phyloP scores from a whole-genome alignment of 2,888 invertebrate species.

The Apotomis turbidana region DNA sequence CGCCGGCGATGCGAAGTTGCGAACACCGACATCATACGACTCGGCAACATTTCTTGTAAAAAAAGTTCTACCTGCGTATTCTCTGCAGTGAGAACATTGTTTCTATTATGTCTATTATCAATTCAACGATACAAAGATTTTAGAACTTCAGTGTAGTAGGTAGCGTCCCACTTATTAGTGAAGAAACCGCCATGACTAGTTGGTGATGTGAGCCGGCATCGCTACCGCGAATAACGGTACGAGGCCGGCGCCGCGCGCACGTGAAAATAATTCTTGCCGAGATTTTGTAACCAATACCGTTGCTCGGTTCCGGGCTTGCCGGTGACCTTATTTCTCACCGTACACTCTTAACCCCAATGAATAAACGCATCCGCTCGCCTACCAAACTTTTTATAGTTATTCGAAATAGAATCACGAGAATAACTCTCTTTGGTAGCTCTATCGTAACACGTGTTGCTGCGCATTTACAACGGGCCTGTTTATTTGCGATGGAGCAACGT shows the following conservation, averaged over 20 bases:
- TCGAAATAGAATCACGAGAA: constrained; percentile 20
- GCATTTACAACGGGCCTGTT: constrained; percentile 20
- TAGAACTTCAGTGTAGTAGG: constrained; percentile 44
- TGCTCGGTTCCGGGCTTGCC: constrained; percentile 80
- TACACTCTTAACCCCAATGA: constrained; percentile 56
- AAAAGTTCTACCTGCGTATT: constrained; percentile 35
- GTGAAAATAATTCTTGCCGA: constrained; percentile 83
- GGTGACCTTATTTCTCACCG: constrained; percentile 79
- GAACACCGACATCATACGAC: constrained; percentile 26
- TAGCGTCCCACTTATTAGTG: constrained; percentile 66
- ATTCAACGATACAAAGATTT: not conserved
- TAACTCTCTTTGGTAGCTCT: not conserved
- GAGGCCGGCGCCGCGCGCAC: constrained; percentile 69
- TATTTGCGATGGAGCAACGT: constrained; percentile 28
- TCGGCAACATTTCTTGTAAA: no score
- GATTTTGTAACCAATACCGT: constrained; percentile 82
- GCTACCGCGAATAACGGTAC: constrained; percentile 71
- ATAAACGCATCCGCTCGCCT: constrained; percentile 21
- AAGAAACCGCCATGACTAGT: constrained; percentile 59
- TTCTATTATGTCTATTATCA: not conserved
- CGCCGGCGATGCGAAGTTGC: constrained; percentile 44
- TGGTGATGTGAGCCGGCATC: constrained; percentile 60
- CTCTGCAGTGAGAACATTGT: not conserved
- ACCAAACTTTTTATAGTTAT: constrained; percentile 10
- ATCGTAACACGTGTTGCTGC: constrained; percentile 1